Evolutionary conservation across 2,113 vertebrate species (phyloP), one percentile per base, ranked within the genome.

Genomic region (Pithys albifrons): DNA sequence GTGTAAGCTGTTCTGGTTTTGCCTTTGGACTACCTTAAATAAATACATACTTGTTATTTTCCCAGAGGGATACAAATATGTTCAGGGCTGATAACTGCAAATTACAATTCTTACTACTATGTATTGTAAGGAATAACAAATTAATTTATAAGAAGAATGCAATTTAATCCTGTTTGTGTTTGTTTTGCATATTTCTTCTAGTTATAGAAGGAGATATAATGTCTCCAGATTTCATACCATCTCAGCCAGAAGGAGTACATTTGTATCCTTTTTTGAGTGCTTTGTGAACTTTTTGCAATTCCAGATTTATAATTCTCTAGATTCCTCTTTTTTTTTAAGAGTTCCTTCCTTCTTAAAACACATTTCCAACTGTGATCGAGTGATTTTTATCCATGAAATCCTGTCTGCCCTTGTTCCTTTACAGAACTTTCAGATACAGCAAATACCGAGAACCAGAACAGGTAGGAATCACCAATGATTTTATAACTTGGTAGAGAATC

Each of bases 201-300:
- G 99, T 99, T 48, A 99, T 99, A 86, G 98, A 99, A 97, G 99
- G 99, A 39, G 99, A 99, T 95, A 98, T 98, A 62, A 99, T 99
- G 99, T 99, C 99, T 90, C 98, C 99, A 4, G 99, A 99, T 89
- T 99, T 99, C 85, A 99, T 99, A 95, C 99, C 98, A 3, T 99
- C 98, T 51, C 98, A 99, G 66, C 99, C 98, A 14, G 99, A 99
- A 98, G 98, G 98, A 71, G 98, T 99, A 95, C 98, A 99, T 89
- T 98, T 99, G 99, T 99, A 99, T 99, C 99, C 99, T 99, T 98
- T 89, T 54, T 45, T 33, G 39, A 77, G 35, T 7, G 13, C 20
- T 71, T 67, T 65, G 19, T 65, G 57, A 85, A 46, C 9, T 24
- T 39, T 54, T 58, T 70, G 14, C 18, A 61, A 33, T 49, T 61